phyloP scores from a whole-genome alignment of 1,140 invertebrate species.

The Achroia grisella region DNA sequence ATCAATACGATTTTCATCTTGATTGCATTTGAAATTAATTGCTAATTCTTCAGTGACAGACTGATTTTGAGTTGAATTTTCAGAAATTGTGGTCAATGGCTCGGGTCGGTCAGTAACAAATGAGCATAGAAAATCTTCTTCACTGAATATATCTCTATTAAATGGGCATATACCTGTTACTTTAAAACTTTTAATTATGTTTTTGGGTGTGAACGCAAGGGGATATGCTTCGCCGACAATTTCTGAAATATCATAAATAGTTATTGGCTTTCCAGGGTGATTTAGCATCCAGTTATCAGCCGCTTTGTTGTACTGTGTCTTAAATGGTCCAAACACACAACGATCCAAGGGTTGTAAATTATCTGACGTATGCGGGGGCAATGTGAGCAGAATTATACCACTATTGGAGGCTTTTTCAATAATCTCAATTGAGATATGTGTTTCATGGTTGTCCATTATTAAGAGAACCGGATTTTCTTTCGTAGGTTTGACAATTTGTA shows the following conservation, averaged over 20 bases:
- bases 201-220: neutral
- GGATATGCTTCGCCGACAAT: conserved; percentile 4
- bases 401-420: neutral
- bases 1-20: neutral
- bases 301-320: conserved; percentile 29
- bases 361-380: neutral
- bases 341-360: conserved; percentile 54
- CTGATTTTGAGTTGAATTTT: too few relatives aligned
- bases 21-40: neutral
- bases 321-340: conserved; percentile 32
- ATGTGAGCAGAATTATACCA: neutral
- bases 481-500: conserved; percentile 32
- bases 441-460: neutral
- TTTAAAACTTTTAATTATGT: neutral
- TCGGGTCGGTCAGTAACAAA: neutral
- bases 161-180: conserved; percentile 1
- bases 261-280: conserved; percentile 34
- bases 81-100: neutral
- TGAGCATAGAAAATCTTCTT: neutral
- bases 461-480: neutral
- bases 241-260: conserved; percentile 5
- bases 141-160: neutral
- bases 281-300: conserved; percentile 32
- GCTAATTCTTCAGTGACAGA: neutral
- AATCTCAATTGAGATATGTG: neutral